Percentiles rank a stretch among this genome's conserved stretches.
Evolutionary conservation across 35 echinoderm and acorn worm genomes (phyloP).

Genomic region (Ophioderma brevispina): DNA sequence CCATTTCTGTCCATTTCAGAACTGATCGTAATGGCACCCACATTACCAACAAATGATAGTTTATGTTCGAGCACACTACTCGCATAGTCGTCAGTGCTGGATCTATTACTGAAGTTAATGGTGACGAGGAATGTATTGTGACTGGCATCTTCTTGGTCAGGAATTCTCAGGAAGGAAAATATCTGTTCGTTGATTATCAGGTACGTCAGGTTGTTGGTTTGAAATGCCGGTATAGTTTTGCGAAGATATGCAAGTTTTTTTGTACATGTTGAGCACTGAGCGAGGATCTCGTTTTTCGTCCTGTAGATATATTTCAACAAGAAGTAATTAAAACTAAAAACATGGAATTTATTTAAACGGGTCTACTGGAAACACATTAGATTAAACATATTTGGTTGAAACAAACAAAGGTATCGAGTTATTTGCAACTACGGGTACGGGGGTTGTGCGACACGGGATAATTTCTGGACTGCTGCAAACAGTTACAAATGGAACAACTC

Average conservation of each 20-base stretch:
- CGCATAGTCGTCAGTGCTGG: constrained; percentile 44
- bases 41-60: background rate
- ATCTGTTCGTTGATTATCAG: constrained; percentile 64
- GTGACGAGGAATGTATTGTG: constrained; percentile 59
- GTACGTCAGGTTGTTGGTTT: constrained; percentile 72
- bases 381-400: no score
- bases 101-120: constrained; percentile 65
- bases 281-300: constrained; percentile 37
- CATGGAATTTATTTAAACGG: no score
- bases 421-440: no score
- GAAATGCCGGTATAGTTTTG: constrained; percentile 54
- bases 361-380: no score
- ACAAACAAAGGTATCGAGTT: no score
- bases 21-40: constrained; percentile 54
- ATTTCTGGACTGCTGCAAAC: no score
- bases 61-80: background rate
- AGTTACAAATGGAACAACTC: no score
- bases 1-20: constrained; percentile 50
- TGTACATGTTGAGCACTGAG: constrained; percentile 68
- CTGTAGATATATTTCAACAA: no score
- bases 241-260: constrained; percentile 38
- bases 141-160: constrained; percentile 10
- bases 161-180: constrained; percentile 83
- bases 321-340: no score
- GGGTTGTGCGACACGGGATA: no score